Evolutionary conservation across 2,888 invertebrate species (phyloP).

Genomic region (Pyrocoelia pectoralis): DNA sequence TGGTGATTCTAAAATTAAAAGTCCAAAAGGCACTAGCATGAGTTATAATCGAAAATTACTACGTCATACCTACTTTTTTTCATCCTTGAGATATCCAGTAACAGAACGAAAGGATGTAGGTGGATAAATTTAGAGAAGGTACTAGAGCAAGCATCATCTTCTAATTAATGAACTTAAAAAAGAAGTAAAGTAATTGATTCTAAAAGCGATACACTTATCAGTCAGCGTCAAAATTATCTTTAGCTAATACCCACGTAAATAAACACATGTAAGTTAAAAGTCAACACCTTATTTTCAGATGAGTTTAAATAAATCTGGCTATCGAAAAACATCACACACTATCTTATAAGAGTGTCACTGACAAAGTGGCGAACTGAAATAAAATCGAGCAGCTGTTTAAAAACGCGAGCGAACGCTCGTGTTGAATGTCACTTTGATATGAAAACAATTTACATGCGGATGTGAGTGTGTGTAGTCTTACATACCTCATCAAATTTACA

Average conservation of each 20-base stretch:
- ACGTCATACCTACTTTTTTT: too few relatives aligned
- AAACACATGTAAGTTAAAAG: constrained; percentile 58
- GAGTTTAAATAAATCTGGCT: constrained; percentile 54
- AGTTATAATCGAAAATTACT: too few relatives aligned
- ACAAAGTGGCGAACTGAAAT: constrained; percentile 57
- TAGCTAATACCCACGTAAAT: constrained; percentile 54
- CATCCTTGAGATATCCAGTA: too few relatives aligned
- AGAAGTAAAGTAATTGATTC: background rate
- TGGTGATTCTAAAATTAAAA: too few relatives aligned
- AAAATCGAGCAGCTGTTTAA: constrained; percentile 53
- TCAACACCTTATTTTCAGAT: constrained; percentile 57
- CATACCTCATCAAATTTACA: constrained; percentile 49
- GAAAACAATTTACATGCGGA: constrained; percentile 49
- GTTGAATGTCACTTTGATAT: constrained; percentile 53
- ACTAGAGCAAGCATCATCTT: too few relatives aligned
- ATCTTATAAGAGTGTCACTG: constrained; percentile 54
- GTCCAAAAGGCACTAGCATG: too few relatives aligned
- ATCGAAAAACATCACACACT: constrained; percentile 51
- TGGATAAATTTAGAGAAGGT: too few relatives aligned
- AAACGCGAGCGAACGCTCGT: constrained; percentile 43
- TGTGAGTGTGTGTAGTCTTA: constrained; percentile 38
- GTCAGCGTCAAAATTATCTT: constrained; percentile 46
- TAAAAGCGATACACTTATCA: background rate
- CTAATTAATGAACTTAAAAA: background rate
- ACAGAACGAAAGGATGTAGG: too few relatives aligned